Evolutionary conservation across 2,797 vertebrate species (phyloP), one percentile per base, ranked within the genome.

Genomic region (Scolopax rusticola): DNA sequence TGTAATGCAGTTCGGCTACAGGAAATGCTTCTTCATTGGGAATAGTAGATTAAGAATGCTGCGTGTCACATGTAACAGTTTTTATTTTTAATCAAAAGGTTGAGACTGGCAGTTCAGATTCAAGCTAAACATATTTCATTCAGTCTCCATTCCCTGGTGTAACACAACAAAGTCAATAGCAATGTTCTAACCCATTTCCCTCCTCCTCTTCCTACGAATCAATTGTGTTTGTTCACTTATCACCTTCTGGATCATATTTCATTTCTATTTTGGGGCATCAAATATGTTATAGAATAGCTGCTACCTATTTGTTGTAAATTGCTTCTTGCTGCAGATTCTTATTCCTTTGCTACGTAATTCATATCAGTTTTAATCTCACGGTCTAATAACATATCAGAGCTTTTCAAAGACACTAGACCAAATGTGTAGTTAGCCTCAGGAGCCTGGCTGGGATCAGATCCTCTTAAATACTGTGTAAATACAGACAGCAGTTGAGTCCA

Each of bases 211-310:
- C 48, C 33, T 68, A 36, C 0, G 4, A 95, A 92, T 92, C 91
- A 90, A 57, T 95, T 89, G 84, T 86, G 70, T 96, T 97, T 97
- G 94, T 90, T 96, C 94, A 96, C 43, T 96, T 94, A 92, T 90
- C 79, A 79, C 53, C 56, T 97, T 83, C 80, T 82, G 50, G 71
- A 95, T 96, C 87, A 75, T 97, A 95, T 91, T 97, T 97, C 75
- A 90, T 93, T 96, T 90, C 68, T 95, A 81, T 93, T 97, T 96
- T 88, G 71, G 63, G 56, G 28, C 65, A 90, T 91, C 81, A 90
- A 78, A 94, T 95, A 65, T 64, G 70, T 32, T 89, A 82, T 64
- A 84, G 82, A 94, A 84, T 88, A 92, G 63, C 63, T 93, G 47
- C 64, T 91, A 91, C 75, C 68, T 85, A 90, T 94, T 97, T 94